A percentile compares a stretch with the other conserved stretches of the same genome.
Evolutionary conservation across 1,140 invertebrate species (phyloP).

Genomic region (Drosophila yakuba): DNA sequence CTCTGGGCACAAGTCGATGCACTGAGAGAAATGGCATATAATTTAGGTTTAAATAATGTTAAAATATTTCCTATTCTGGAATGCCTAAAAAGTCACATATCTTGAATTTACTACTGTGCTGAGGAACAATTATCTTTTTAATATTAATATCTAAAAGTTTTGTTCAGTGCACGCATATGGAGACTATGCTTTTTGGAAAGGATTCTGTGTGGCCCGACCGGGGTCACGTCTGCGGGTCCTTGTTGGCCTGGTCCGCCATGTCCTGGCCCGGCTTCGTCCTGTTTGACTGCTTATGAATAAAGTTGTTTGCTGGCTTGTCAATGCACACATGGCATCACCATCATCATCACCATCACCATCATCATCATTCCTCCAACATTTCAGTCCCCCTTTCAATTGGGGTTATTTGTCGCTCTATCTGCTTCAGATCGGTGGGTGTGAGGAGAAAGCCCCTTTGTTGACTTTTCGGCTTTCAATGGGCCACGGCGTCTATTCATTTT

Average conservation of each 20-base stretch:
- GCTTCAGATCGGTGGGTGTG: slow-evolving; percentile 37
- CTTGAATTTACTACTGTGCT: no score
- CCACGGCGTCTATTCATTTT: slow-evolving; percentile 77
- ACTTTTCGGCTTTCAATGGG: slow-evolving; percentile 78
- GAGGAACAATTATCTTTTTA: no score
- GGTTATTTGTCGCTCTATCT: slow-evolving; percentile 82
- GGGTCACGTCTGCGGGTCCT: slow-evolving; percentile 61
- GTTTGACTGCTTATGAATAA: slow-evolving; percentile 79
- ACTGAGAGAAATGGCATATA: slow-evolving; percentile 7
- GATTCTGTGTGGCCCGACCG: slow-evolving; percentile 56
- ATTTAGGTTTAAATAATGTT: no score
- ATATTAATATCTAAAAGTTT: neutral
- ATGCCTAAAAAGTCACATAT: no score
- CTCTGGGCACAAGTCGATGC: slow-evolving; percentile 35
- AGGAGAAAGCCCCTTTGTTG: slow-evolving; percentile 49
- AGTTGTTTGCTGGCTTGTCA: slow-evolving; percentile 77
- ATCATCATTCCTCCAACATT: slow-evolving; percentile 11
- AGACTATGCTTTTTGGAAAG: slow-evolving; percentile 17
- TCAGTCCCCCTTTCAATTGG: slow-evolving; percentile 63
- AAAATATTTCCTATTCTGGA: no score
- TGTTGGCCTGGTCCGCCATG: slow-evolving; percentile 15
- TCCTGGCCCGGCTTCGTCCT: slow-evolving; percentile 36
- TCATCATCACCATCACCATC: slow-evolving; percentile 43
- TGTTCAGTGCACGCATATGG: slow-evolving; percentile 21
- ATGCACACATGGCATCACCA: slow-evolving; percentile 61